Evolutionary conservation across 2,888 invertebrate species (phyloP).

Genomic region (Heliconius cydno): DNA sequence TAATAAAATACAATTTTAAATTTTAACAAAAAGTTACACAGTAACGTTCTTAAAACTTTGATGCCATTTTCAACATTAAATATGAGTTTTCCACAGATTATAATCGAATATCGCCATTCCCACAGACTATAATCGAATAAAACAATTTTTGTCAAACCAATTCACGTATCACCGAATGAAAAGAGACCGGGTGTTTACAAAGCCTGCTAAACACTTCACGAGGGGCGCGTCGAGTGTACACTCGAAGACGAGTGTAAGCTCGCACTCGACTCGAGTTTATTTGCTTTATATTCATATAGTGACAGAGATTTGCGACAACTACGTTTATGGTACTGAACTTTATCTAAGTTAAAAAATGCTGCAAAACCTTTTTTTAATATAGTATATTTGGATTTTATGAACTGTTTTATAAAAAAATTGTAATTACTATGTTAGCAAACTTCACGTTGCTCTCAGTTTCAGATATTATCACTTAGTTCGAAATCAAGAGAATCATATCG

Average conservation of each 20-base stretch:
- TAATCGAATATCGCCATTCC: background rate
- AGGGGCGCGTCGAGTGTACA: slow-evolving; percentile 57
- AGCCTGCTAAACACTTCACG: slow-evolving; percentile 70
- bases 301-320: slow-evolving; percentile 61
- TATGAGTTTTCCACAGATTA: background rate
- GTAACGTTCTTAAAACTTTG: too few species aligned
- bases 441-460: background rate
- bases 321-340: slow-evolving; percentile 52
- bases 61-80: too few species aligned
- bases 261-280: slow-evolving; percentile 70
- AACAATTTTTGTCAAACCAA: slow-evolving; percentile 56
- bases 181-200: slow-evolving; percentile 67
- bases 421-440: background rate
- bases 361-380: background rate
- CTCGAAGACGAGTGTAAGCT: slow-evolving; percentile 69
- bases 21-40: too few species aligned
- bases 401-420: background rate
- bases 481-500: background rate
- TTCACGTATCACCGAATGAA: slow-evolving; percentile 59
- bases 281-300: slow-evolving; percentile 71
- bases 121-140: slow-evolving; percentile 48
- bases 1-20: too few species aligned
- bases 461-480: background rate
- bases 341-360: background rate
- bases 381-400: background rate